Base-by-base conservation (phyloP, 2,797 vertebrate species). In the Myotis planiceps region DNA sequence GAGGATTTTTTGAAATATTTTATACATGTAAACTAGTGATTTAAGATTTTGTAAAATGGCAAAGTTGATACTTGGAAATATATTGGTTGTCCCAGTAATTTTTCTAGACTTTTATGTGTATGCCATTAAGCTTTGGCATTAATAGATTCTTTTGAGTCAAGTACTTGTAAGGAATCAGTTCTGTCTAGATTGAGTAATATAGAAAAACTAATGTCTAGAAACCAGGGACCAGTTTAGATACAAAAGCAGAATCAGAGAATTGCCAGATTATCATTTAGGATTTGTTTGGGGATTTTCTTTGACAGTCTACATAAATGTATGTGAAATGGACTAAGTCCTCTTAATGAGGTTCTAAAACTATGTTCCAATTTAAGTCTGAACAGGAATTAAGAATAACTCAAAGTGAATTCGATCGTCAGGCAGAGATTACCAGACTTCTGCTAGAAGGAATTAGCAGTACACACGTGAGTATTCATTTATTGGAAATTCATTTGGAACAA, bases 351-450 rank as follows among this genome's bases (percentile, higher is more conserved):
- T 92, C 88, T 97, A 95, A 98, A 93, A 95, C 29, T 90, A 0
- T 94, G 32, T 96, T 96, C 78, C 92, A 74, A 96, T 97, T 97
- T 90, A 88, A 99, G 99, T 99, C 99, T n/a, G 99, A 99, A 98
- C 99, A 99, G 99, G 99, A 99, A 98, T 97, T 99, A 88, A 98
- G 99, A 97, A 99, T 99, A 98, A 99, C 99, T 71, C 99, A 99
- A 98, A 99, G 99, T 58, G 99, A 99, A 95, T 99, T 99, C 95
- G 99, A 99, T 98, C 99, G 99, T 19, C 99, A 99, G 96, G 99
- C 99, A 27, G 99, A 99, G 98, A 99, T 99, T 98, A 99, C 99
- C 96, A 98, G 99, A 60, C 99, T 99, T 96, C 99, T 99, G 95
- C 98, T 99, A 66, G 99, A 99, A 95, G 99, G 99, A 88, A 99